phyloP scores from a whole-genome alignment of 2,888 invertebrate genomes.

The Platycheirus albimanus region DNA sequence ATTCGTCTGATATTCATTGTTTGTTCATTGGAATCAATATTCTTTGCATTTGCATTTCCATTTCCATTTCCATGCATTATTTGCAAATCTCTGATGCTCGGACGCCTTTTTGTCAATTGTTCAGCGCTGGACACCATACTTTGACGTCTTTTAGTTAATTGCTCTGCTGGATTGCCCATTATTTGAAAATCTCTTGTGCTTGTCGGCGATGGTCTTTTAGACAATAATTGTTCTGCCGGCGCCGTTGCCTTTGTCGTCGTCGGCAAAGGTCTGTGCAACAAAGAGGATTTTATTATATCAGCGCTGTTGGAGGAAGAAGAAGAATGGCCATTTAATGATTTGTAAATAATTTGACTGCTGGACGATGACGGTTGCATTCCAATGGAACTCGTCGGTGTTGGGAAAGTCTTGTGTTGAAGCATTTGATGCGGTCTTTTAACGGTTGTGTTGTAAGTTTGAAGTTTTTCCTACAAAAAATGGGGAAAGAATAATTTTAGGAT shows the following conservation, averaged over 20 bases:
- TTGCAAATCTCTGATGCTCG: slow-evolving; percentile 40
- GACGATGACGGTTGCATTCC: slow-evolving; percentile 8
- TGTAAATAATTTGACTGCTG: slow-evolving; percentile 34
- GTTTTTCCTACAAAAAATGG: slow-evolving; percentile 44
- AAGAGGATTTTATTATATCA: slow-evolving; percentile 40
- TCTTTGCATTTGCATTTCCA: too few relatives aligned
- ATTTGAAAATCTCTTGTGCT: too few relatives aligned
- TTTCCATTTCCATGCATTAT: slow-evolving; percentile 21
- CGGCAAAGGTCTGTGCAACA: slow-evolving; percentile 3
- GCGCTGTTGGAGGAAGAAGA: neutral
- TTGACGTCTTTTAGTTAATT: slow-evolving; percentile 12
- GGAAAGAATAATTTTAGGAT: too few relatives aligned
- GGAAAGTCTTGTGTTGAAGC: slow-evolving; percentile 22
- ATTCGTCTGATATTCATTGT: slow-evolving; percentile 1
- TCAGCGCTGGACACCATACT: neutral
- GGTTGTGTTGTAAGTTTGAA: neutral
- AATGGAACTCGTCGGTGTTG: neutral
- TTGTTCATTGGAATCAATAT: slow-evolving; percentile 5
- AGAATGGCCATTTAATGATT: slow-evolving; percentile 44
- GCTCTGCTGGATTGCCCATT: neutral
- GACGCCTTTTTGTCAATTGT: neutral
- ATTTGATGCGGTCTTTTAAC: slow-evolving; percentile 40
- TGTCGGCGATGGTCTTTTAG: neutral
- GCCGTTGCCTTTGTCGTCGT: neutral
- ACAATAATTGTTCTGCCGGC: neutral